These are phyloP conservation scores for Cheilosia impressa DNA, from an alignment of 2,888 invertebrate genomes.

Conservation along the genomic window DNA sequence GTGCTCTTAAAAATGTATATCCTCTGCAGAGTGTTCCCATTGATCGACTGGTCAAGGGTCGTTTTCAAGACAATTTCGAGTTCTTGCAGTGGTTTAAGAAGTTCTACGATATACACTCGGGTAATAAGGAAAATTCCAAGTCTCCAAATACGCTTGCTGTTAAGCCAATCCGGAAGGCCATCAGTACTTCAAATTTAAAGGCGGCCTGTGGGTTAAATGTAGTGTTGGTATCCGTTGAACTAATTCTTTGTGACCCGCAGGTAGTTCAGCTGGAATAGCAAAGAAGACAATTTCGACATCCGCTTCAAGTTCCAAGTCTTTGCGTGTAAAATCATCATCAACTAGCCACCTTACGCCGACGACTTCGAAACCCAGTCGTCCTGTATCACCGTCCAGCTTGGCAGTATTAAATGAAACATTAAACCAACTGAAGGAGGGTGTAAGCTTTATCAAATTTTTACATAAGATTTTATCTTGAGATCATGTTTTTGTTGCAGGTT, in stretches of 20 bases:
- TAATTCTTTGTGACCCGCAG: background rate
- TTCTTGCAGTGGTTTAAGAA: conserved; percentile 99
- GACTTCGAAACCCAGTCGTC: conserved; percentile 39
- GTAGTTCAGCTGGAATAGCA: conserved; percentile 12
- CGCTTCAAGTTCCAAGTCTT: conserved; percentile 19
- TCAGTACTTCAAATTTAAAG: conserved; percentile 57
- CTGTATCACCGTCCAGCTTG: conserved; percentile 75
- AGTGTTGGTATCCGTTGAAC: background rate
- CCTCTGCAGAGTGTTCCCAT: conserved; percentile 80
- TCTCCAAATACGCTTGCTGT: conserved; percentile 73
- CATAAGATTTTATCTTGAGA: background rate
- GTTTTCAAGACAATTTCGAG: conserved; percentile 99
- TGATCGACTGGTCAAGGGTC: conserved; percentile 93
- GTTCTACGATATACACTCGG: conserved; percentile 99
- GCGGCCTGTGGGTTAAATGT: conserved; percentile 19
- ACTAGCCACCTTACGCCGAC: conserved; percentile 69
- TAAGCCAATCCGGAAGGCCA: conserved; percentile 60
- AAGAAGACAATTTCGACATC: conserved; percentile 43
- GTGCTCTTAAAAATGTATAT: conserved; percentile 52
- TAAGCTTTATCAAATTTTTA: background rate
- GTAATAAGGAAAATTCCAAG: conserved; percentile 87
- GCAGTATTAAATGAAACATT: conserved; percentile 70
- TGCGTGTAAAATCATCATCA: conserved; percentile 56
- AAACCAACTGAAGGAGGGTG: conserved; percentile 64
- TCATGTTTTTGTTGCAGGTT: conserved; percentile 50